Evolutionary conservation across 2,113 vertebrate genomes (phyloP).

Genomic region (Engraulis encrasicolus): DNA sequence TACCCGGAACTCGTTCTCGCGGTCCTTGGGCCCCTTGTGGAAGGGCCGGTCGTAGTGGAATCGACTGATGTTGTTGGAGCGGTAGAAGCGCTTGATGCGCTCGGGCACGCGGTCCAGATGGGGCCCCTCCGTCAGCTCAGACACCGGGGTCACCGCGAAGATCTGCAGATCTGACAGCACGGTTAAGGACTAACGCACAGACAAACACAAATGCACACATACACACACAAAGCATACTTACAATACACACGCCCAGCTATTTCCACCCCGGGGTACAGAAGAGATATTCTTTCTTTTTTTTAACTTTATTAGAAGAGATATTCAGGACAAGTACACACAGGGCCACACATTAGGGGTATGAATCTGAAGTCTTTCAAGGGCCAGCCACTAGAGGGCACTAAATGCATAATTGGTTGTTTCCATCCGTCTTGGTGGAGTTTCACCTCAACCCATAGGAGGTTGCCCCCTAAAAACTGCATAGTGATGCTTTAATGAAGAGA

Average conservation of each 20-base stretch:
- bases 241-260: neutral
- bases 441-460: too few relatives aligned
- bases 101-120: slow-evolving; percentile 95
- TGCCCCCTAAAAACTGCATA: too few relatives aligned
- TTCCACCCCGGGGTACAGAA: too few relatives aligned
- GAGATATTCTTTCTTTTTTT: too few relatives aligned
- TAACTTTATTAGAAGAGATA: too few relatives aligned
- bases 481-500: too few relatives aligned
- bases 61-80: slow-evolving; percentile 93
- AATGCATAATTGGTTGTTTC: too few relatives aligned
- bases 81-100: slow-evolving; percentile 97
- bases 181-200: neutral
- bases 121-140: slow-evolving; percentile 86
- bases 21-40: slow-evolving; percentile 94
- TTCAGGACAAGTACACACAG: too few relatives aligned
- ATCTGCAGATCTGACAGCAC: slow-evolving; percentile 80
- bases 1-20: slow-evolving; percentile 98
- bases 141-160: slow-evolving; percentile 93
- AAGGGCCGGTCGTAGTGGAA: slow-evolving; percentile 98
- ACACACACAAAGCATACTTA: neutral
- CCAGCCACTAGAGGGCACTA: too few relatives aligned
- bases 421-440: too few relatives aligned
- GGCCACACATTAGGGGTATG: too few relatives aligned
- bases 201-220: neutral
- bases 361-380: too few relatives aligned